These are phyloP conservation scores for Branchipolynoe longqiensis DNA, from an alignment of 2,888 invertebrate genomes.

Conservation along the genomic window DNA sequence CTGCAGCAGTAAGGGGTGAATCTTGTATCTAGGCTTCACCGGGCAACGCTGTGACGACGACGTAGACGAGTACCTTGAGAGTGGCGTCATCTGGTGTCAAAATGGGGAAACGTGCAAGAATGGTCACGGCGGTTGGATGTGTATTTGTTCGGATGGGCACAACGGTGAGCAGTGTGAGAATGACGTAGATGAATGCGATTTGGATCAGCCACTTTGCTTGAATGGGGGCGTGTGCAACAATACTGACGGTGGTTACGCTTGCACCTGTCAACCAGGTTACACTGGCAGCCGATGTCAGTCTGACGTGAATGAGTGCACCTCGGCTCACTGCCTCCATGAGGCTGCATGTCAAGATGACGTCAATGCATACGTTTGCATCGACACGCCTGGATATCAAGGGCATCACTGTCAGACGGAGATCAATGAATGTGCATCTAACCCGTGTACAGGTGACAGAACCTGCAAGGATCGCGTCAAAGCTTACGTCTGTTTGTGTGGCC, in stretches of 20 bases:
- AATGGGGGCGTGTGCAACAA: constrained; percentile 22
- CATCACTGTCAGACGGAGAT: constrained; percentile 6
- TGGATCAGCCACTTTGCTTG: not conserved
- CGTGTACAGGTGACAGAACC: constrained; percentile 1
- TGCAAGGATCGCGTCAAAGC: not conserved
- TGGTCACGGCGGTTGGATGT: not conserved
- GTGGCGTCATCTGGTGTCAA: not conserved
- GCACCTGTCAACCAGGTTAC: constrained; percentile 22
- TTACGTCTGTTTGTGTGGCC: not conserved
- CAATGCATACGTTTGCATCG: not conserved
- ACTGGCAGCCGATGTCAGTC: not conserved
- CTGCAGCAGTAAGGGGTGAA: too few relatives aligned
- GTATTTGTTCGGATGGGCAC: constrained; percentile 17
- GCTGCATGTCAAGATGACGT: constrained; percentile 11
- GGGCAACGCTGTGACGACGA: not conserved
- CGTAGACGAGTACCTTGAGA: not conserved
- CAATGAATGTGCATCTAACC: constrained; percentile 25
- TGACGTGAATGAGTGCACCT: not conserved
- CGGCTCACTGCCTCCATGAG: not conserved
- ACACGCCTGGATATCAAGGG: not conserved
- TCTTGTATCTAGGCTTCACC: not conserved
- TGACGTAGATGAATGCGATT: constrained; percentile 26
- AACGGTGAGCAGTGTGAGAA: constrained; percentile 8
- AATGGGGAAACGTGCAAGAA: constrained; percentile 18
- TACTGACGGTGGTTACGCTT: not conserved